Conservation (phyloP, 2,888 invertebrate genomes). For the Brachyopa scutellaris region DNA sequence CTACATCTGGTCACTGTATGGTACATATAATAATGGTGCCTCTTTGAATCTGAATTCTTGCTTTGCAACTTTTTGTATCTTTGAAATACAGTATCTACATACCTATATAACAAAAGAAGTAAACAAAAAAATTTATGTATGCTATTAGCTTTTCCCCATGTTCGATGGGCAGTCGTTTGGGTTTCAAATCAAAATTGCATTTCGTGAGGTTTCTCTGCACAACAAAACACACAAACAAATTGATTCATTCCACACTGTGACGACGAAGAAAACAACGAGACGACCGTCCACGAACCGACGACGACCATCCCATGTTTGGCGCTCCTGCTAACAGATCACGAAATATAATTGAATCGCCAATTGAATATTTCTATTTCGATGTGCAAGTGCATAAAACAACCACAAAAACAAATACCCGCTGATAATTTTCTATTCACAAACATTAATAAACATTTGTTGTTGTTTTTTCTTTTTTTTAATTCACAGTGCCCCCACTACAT, state of each 20-base stretch:
- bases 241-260: constrained; percentile 46
- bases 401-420: constrained; percentile 7
- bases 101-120: constrained; percentile 4
- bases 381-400: constrained; percentile 49
- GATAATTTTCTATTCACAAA: constrained; percentile 64
- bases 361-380: constrained; percentile 63
- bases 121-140: constrained; percentile 38
- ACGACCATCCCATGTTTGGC: constrained; percentile 60
- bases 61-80: constrained; percentile 26
- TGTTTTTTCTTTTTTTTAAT: constrained; percentile 42
- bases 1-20: no score
- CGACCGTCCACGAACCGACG: constrained; percentile 30
- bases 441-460: constrained; percentile 57
- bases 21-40: no score
- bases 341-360: constrained; percentile 71
- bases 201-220: constrained; percentile 47
- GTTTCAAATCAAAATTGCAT: constrained; percentile 43
- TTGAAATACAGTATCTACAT: neutral
- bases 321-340: constrained; percentile 60
- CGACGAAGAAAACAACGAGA: constrained; percentile 19
- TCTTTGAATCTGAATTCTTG: constrained; percentile 35
- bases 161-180: constrained; percentile 10
- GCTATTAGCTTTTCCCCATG: neutral
- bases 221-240: constrained; percentile 37
- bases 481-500: constrained; percentile 80